These are phyloP conservation scores for Chirona hameri DNA, from an alignment of 2,888 invertebrate species.

Conservation along the genomic window DNA sequence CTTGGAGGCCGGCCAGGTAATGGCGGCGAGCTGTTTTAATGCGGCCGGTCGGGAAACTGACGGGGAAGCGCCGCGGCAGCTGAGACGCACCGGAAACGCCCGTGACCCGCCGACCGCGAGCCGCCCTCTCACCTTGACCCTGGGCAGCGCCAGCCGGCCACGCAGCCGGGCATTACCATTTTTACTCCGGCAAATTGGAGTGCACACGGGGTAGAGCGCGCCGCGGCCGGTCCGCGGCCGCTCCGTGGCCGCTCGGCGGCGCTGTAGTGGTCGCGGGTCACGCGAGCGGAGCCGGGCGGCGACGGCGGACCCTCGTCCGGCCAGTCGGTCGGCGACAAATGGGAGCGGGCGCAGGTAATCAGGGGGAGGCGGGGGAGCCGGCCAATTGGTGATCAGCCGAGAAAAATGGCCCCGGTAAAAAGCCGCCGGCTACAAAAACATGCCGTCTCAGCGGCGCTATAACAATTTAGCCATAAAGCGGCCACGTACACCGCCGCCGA, in stretches of 20 bases:
- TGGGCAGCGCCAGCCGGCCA: not conserved
- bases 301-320: not conserved
- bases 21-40: constrained; percentile 1
- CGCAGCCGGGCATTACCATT: constrained; percentile 13
- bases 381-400: constrained; percentile 4
- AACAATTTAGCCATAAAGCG: constrained; percentile 23
- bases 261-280: not conserved
- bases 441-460: not conserved
- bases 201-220: not conserved
- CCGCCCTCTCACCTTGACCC: constrained; percentile 5
- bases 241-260: not conserved
- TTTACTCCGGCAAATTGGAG: constrained; percentile 24
- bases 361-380: not conserved
- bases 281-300: not conserved
- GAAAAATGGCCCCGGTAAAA: constrained; percentile 12
- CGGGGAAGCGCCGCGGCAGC: not conserved
- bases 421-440: constrained; percentile 25
- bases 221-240: not conserved
- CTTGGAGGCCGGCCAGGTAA: not conserved
- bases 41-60: not conserved
- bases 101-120: not conserved
- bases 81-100: not conserved
- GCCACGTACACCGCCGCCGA: not conserved
- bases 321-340: not conserved
- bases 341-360: constrained; percentile 4